phyloP scores from a whole-genome alignment of 2,797 vertebrate species.

The Balearica regulorum region DNA sequence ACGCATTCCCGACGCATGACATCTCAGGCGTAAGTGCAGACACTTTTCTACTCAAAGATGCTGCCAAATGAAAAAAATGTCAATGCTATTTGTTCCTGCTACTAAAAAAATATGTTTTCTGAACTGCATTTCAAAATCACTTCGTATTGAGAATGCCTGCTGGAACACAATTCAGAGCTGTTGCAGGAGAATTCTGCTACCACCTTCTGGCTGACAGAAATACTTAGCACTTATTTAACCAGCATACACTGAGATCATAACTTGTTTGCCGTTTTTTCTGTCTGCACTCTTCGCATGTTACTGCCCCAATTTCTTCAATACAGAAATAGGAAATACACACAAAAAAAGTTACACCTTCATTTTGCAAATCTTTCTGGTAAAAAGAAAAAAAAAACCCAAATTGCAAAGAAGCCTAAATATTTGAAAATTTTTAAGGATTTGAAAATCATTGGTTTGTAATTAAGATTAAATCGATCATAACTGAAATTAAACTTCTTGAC shows the following conservation, averaged over 20 bases:
- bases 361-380: not conserved
- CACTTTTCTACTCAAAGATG: slow-evolving; percentile 30
- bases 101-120: slow-evolving; percentile 50
- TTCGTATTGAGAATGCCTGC: slow-evolving; percentile 11
- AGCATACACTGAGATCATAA: not conserved
- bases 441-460: not conserved
- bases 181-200: slow-evolving; percentile 66
- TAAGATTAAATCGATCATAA: not conserved
- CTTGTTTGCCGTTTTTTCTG: not conserved
- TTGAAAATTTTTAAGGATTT: not conserved
- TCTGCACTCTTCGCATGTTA: not conserved
- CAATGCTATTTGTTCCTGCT: slow-evolving; percentile 48
- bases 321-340: not conserved
- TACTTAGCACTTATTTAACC: not conserved
- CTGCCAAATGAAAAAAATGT: slow-evolving; percentile 42
- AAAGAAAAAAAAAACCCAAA: not conserved
- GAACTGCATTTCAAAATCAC: slow-evolving; percentile 36
- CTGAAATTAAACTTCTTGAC: not conserved
- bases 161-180: not conserved
- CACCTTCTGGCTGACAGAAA: slow-evolving; percentile 67
- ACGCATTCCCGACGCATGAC: slow-evolving; percentile 18
- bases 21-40: slow-evolving; percentile 48
- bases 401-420: not conserved
- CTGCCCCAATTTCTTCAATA: not conserved
- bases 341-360: not conserved